Percentiles rank a stretch among this genome's conserved stretches.
These are phyloP conservation scores for Palythoa grandiflora DNA, from an alignment of 92 coral and sea anemone species.

Conservation along the genomic window DNA sequence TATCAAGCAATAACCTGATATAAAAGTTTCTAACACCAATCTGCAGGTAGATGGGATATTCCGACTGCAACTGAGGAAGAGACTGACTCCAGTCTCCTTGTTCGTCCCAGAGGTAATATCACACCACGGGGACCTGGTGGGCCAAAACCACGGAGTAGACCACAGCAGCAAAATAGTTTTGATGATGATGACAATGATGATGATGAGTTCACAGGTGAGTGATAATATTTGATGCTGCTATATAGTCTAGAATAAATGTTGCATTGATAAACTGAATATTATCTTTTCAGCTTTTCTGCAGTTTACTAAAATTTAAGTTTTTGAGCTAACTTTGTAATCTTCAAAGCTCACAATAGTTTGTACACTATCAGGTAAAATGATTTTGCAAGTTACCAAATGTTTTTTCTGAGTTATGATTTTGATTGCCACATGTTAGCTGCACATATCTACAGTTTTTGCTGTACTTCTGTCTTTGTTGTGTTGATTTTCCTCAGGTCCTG, in stretches of 20 bases:
- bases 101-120: slow-evolving; percentile 40
- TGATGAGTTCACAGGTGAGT: slow-evolving; percentile 18
- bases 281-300: neutral
- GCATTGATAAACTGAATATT: neutral
- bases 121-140: slow-evolving; percentile 32
- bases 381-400: too few species aligned
- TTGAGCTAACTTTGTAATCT: too few species aligned
- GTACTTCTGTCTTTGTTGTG: neutral
- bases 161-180: slow-evolving; percentile 31
- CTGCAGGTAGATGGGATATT: slow-evolving; percentile 40
- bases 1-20: neutral
- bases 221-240: neutral
- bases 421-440: neutral
- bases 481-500: slow-evolving; percentile 20
- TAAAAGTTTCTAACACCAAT: neutral
- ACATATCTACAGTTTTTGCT: neutral
- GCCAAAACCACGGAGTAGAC: slow-evolving; percentile 25
- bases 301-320: too few species aligned
- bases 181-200: slow-evolving; percentile 45
- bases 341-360: too few species aligned
- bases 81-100: neutral
- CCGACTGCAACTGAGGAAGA: slow-evolving; percentile 23
- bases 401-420: too few species aligned
- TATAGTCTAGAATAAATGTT: neutral
- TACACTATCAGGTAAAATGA: too few species aligned